These are phyloP conservation scores for Coptotermes formosanus DNA, from an alignment of 1,140 invertebrate genomes.

Conservation along the genomic window DNA sequence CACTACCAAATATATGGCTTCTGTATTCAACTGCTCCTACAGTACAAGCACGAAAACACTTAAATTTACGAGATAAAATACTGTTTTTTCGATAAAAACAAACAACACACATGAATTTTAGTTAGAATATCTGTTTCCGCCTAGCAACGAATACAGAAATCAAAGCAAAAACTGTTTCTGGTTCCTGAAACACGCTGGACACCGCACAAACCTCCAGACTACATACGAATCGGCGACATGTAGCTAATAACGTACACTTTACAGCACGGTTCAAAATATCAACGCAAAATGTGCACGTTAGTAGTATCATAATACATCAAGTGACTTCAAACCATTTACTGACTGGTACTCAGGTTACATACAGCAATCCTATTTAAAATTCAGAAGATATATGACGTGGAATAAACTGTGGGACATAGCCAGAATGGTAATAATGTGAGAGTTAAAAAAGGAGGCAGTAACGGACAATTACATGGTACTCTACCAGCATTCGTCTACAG, in stretches of 20 bases:
- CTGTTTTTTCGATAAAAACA: background rate
- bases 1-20: background rate
- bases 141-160: background rate
- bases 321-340: no score
- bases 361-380: no score
- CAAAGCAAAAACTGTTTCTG: background rate
- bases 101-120: background rate
- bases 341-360: no score
- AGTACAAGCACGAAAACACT: background rate
- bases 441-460: no score
- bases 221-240: background rate
- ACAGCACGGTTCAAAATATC: background rate
- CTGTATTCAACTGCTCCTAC: background rate
- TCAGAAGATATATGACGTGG: no score
- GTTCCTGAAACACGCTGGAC: background rate
- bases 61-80: slow-evolving; percentile 9
- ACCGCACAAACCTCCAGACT: background rate
- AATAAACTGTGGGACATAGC: no score
- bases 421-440: no score
- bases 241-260: background rate
- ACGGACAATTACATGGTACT: no score
- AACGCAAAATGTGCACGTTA: background rate
- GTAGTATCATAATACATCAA: background rate
- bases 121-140: background rate
- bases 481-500: no score